Conservation (phyloP, 23 tunicate species). For the Clavelina lepadiformis region DNA sequence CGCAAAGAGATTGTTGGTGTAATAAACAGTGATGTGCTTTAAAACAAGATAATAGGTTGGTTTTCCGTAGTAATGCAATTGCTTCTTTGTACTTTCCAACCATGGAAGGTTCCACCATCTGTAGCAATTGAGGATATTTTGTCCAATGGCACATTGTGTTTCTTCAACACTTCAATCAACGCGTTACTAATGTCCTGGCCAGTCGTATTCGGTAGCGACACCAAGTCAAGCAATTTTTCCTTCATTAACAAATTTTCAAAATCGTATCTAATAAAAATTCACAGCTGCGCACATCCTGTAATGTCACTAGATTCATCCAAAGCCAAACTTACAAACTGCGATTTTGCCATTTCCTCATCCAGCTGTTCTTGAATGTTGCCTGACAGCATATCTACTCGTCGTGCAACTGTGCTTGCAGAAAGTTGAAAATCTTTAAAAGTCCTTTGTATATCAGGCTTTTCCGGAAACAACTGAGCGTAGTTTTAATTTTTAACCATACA, state of each 20-base stretch:
- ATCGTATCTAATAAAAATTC: constrained; percentile 6
- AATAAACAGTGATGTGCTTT: constrained; percentile 8
- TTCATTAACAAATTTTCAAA: constrained; percentile 6
- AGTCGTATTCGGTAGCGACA: constrained; percentile 12
- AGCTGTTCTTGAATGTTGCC: constrained; percentile 14
- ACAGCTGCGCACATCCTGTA: constrained; percentile 15
- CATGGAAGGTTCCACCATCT: constrained; percentile 1
- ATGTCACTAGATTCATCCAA: constrained; percentile 8
- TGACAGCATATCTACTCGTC: constrained; percentile 11
- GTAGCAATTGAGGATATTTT: constrained; percentile 19
- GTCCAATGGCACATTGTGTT: constrained; percentile 14
- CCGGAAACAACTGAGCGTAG: background rate
- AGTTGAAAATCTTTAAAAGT: constrained; percentile 3
- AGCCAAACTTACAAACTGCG: constrained; percentile 2
- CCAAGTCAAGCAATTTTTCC: constrained; percentile 17
- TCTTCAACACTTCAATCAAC: constrained; percentile 19
- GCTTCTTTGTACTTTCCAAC: background rate
- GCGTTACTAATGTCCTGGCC: constrained; percentile 7
- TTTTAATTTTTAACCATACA: background rate
- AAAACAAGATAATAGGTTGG: constrained; percentile 7
- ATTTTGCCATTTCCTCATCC: constrained; percentile 3
- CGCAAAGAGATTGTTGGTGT: constrained; percentile 28
- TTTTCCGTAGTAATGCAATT: constrained; percentile 4
- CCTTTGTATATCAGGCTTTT: constrained; percentile 5
- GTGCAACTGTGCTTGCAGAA: constrained; percentile 17